Base-by-base conservation (phyloP, 2,888 invertebrate genomes). In the Crossocerus cetratus region DNA sequence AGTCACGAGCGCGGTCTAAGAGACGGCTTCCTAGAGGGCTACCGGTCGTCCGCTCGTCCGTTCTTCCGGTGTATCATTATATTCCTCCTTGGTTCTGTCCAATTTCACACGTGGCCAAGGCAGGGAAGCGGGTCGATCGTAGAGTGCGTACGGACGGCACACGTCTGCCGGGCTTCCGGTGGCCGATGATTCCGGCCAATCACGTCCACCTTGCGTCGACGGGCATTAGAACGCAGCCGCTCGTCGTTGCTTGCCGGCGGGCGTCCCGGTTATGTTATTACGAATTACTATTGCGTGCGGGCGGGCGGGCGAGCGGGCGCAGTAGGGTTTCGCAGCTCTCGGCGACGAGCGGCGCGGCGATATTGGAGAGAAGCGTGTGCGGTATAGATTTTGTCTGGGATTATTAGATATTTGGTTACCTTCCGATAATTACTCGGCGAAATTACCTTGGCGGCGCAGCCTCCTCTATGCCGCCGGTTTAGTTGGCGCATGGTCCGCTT, bases 351-450 rank as follows among this genome's bases (percentile, higher is more conserved):
- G 32, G 5, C 11, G 32, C 32, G 32, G 8, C 32, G 32, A 1
- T 32, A 32, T 11, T 32, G 53, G 62, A 53, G 60, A 56, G 69
- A 23, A 65, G 57, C 67, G n/a, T 23, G 63, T 69, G 53, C 45
- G 76, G 75, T 82, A 78, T 81, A 82, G 79, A 84, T 82, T 81
- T 84, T 81, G 77, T 84, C 78, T 78, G 76, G 78, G 75, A 83
- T 83, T 84, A 84, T 80, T 83, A 85, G 82, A 85, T 84, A 82
- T 85, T 85, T 79, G 79, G 78, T 83, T 84, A 82, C 81, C 81
- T 81, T 77, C 77, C 80, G 74, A 83, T 84, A 85, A 85, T 85
- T 85, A 82, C 83, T 81, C 82, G 73, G 57, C 72, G 75, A 69
- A 32, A 81, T 81, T 81, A 77, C 69, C 69, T 56, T 78, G 74